A percentile compares a stretch with the other conserved stretches of the same genome.
Conservation (phyloP, 2,888 invertebrate species). For the Drosophila fungiperda region DNA sequence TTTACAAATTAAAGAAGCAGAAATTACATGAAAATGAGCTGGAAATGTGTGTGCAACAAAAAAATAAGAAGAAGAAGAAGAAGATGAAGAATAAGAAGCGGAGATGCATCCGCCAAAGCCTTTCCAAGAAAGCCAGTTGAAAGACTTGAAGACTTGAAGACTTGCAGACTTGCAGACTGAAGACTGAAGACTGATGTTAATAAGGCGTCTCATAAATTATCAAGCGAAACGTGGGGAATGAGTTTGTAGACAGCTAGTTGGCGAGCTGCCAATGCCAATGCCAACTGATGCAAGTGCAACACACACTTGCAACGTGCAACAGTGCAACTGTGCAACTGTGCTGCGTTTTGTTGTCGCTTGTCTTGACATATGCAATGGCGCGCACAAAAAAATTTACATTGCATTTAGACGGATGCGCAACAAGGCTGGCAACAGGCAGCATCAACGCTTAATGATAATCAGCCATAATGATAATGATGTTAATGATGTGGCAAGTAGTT, state of each 20-base stretch:
- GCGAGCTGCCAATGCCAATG: conserved; percentile 38
- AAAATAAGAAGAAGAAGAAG: conserved; percentile 24
- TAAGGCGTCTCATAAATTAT: conserved; percentile 83
- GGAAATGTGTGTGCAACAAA: conserved; percentile 26
- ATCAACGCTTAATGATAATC: conserved; percentile 23
- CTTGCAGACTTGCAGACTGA: conserved; percentile 53
- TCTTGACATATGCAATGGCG: conserved; percentile 75
- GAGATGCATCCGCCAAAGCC: conserved; percentile 65
- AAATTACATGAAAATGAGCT: conserved; percentile 75
- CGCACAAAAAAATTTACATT: conserved; percentile 81
- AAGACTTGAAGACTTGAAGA: conserved; percentile 49
- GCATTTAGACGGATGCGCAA: conserved; percentile 72
- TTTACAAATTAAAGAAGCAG: conserved; percentile 80
- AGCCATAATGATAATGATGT: conserved; percentile 30
- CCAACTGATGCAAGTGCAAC: conserved; percentile 21
- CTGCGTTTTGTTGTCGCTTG: conserved; percentile 50
- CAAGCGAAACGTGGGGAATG: conserved; percentile 64
- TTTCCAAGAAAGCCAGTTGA: conserved; percentile 73
- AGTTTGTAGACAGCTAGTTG: conserved; percentile 1
- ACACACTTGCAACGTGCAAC: conserved; percentile 15
- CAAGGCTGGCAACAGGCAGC: conserved; percentile 36
- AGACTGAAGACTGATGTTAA: conserved; percentile 76
- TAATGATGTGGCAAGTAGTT: conserved; percentile 23
- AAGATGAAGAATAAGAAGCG: conserved; percentile 31
- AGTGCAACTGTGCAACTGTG: conserved; percentile 6